A percentile compares a stretch with the other conserved stretches of the same genome.
These are phyloP conservation scores for Minunthozetes semirufus DNA, from an alignment of 2,888 invertebrate genomes.

Conservation along the genomic window DNA sequence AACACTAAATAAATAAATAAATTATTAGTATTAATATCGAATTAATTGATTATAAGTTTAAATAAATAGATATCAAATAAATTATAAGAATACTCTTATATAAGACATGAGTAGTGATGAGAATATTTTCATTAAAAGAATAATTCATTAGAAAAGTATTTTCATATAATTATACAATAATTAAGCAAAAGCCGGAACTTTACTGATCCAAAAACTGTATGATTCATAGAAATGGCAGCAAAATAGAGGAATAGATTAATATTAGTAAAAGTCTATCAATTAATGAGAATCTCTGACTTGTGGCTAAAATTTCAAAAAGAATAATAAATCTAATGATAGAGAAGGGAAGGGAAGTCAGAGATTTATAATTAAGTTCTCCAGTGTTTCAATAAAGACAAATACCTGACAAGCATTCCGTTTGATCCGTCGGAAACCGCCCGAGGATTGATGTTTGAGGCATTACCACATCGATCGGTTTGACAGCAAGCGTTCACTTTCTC, in stretches of 20 bases:
- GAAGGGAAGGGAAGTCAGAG: no score
- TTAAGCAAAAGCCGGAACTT: slow-evolving; percentile 27
- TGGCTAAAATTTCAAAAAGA: not conserved
- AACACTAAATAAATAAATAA: not conserved
- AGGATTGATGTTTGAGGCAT: slow-evolving; percentile 28
- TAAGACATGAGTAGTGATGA: no score
- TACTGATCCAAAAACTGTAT: slow-evolving; percentile 26
- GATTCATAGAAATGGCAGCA: not conserved
- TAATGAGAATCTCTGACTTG: not conserved
- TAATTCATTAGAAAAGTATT: not conserved
- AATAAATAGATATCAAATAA: no score
- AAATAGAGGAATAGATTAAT: not conserved
- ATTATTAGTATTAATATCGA: not conserved
- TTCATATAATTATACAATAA: not conserved
- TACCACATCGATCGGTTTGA: slow-evolving; percentile 26
- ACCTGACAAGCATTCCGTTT: slow-evolving; percentile 37
- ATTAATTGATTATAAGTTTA: no score
- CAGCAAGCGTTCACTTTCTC: slow-evolving; percentile 27
- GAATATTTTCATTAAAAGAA: not conserved
- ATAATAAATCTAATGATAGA: no score
- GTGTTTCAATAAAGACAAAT: not conserved
- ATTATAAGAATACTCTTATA: no score
- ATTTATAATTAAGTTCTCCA: no score
- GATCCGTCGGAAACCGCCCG: slow-evolving; percentile 31
- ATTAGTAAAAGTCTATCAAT: not conserved